Evolutionary conservation across 2,888 invertebrate species (phyloP), one percentile per base, ranked within the genome.

Genomic region (Aleiodes leptofemur): DNA sequence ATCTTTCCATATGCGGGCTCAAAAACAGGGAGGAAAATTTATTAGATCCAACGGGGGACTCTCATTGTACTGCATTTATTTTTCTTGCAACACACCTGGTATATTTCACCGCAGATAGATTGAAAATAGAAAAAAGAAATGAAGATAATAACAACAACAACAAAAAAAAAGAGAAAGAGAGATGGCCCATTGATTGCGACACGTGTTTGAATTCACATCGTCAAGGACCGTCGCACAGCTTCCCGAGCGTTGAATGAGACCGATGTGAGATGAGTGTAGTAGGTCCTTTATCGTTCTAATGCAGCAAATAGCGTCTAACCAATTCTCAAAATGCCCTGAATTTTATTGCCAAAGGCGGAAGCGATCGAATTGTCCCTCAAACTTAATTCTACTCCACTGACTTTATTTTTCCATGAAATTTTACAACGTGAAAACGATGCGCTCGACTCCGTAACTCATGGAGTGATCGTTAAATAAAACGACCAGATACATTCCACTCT

Each of bases 191-290:
- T 77, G 80, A 77, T 70, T 71, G 74, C 59, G 86, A 84, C 86
- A 85, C 85, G 85, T 86, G 86, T 82, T 84, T 77, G 73, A 81
- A 81, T 86, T 86, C 86, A 82, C 86, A 86, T 64, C 85, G 80
- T 84, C 82, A 82, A 84, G 82, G 80, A 82, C 51, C 73, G 75
- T 78, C 69, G 66, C 69, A 59, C 74, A 50, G 14, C 59, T 38
- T 38, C 34, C 59, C 23, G 23, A 23, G 23, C 2, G 23, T 23
- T 31, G 57, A 38, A 38, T 38, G 38, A 8, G 38, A 8, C 5
- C 8, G 38, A 38, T 8, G 38, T 8, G 38, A 38, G 5, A 7
- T 5, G 5, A 55, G 55, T 14, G 56, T 13, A 56, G 16, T 9
- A 8, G 43, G 23, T 23, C 23, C 43, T 11, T 43, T 43, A 8